These are phyloP conservation scores for Coendou prehensilis DNA, from an alignment of 2,797 vertebrate species.

Conservation along the genomic window DNA sequence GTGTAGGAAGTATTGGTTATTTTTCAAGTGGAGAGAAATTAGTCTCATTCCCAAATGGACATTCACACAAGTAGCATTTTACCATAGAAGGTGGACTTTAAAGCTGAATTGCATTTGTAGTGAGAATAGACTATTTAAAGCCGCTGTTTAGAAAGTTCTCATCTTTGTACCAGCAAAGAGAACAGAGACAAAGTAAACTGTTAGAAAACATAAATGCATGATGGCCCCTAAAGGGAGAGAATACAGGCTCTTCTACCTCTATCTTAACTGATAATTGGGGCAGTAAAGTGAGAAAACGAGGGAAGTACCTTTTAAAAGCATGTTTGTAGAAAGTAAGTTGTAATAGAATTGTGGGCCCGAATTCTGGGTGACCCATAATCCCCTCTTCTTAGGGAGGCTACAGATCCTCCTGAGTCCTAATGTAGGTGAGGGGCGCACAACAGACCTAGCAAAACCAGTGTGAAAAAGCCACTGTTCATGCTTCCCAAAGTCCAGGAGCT, in stretches of 20 bases:
- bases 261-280: slow-evolving; percentile 1
- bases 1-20: slow-evolving; percentile 66
- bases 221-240: background rate
- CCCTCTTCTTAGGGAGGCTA: background rate
- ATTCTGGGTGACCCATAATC: background rate
- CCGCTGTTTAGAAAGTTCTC: slow-evolving; percentile 44
- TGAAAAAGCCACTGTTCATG: background rate
- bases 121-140: slow-evolving; percentile 63
- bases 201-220: slow-evolving; percentile 27
- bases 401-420: background rate
- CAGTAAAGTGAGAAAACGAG: slow-evolving; percentile 8
- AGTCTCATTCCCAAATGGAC: slow-evolving; percentile 56
- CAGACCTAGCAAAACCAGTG: background rate
- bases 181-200: slow-evolving; percentile 39
- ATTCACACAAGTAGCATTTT: slow-evolving; percentile 62
- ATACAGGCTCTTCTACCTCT: background rate
- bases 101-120: slow-evolving; percentile 60
- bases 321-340: background rate
- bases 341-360: background rate
- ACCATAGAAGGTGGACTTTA: slow-evolving; percentile 44
- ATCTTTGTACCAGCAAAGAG: background rate
- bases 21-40: slow-evolving; percentile 73
- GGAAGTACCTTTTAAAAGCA: slow-evolving; percentile 4
- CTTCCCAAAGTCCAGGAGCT: background rate
- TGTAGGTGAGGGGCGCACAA: background rate